Evolutionary conservation across 2,888 invertebrate species (phyloP), one percentile per base, ranked within the genome.

Genomic region (Scelioninae gen. 1): DNA sequence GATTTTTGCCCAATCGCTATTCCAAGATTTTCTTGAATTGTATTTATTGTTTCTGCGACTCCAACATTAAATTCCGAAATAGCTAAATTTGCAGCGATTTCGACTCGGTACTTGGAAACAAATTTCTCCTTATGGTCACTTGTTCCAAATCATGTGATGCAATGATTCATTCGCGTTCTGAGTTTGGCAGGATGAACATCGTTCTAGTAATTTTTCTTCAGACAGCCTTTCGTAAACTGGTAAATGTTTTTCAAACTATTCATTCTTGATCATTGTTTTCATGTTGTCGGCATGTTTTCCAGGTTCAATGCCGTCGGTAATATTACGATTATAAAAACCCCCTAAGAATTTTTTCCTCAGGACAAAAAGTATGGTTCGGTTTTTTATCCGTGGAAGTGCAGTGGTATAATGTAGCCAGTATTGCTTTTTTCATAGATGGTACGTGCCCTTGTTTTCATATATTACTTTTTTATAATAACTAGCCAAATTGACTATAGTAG

Each of bases 381-480:
- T 65, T 65, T 49, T 49, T 51, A 38, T 65, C 65, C 34, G 51
- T 51, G 5, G 51, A 65, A 2, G 72, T 58, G n/a, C 53, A 63
- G 34, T 78, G 71, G 16, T 78, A 62, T 31, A 65, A 11, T 5
- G 40, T 55, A 11, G 56, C 47, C 45, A 78, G 53, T 13, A 78
- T 56, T 1, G 60, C 63, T 62, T 66, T 45, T 47, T 56, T 71
- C 72, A 79, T 79, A 31, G 4, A 13, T 32, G 10, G 32, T 11
- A 74, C 51, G 40, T 75, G 16, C 11, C 47, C 34, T 55, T 63
- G 47, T 81, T 76, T n/a, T 60, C 38, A 65, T 81, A 76, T n/a
- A 76, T 81, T 5, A 68, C 80, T 34, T 32, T 60, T 71, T 58
- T 63, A 15, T 81, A 81, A 40, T 81, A 81, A n/a, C n/a, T n/a